Percentiles rank a stretch among this genome's conserved stretches.
Conservation (phyloP, 1,140 invertebrate genomes). For the Drusus annulatus region DNA sequence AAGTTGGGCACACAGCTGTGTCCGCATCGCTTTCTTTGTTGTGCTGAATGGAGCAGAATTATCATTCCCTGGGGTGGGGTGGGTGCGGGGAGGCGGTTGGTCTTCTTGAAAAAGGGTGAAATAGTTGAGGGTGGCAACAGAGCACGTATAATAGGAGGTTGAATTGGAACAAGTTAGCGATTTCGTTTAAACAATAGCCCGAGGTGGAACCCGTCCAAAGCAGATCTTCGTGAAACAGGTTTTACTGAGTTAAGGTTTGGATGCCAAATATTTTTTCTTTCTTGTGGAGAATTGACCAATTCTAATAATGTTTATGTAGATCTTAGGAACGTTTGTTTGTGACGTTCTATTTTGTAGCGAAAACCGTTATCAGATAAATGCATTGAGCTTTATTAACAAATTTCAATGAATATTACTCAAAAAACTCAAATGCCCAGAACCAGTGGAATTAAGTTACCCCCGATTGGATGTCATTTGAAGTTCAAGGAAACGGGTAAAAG, state of each 20-base stretch:
- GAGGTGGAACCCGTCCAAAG: neutral
- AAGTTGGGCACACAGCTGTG: conserved; percentile 11
- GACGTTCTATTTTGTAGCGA: too few relatives aligned
- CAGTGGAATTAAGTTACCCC: too few relatives aligned
- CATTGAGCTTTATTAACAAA: too few relatives aligned
- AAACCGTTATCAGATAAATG: too few relatives aligned
- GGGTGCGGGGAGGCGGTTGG: neutral
- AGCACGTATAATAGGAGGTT: conserved; percentile 26
- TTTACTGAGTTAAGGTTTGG: neutral
- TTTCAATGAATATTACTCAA: too few relatives aligned
- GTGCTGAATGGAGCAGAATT: conserved; percentile 38
- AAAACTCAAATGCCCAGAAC: too few relatives aligned
- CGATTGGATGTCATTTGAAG: too few relatives aligned
- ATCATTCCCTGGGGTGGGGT: conserved; percentile 34
- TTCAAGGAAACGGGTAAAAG: too few relatives aligned
- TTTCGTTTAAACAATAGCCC: conserved; percentile 44
- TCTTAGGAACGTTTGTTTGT: too few relatives aligned
- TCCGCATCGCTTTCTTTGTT: conserved; percentile 26
- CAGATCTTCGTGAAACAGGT: conserved; percentile 9
- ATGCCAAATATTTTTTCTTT: neutral
- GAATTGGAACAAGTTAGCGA: conserved; percentile 45
- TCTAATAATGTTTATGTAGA: neutral
- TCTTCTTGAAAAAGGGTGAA: conserved; percentile 36
- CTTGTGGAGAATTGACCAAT: too few relatives aligned
- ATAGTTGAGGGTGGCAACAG: conserved; percentile 22